Evolutionary conservation across 1,140 invertebrate genomes (phyloP).

Genomic region (Lasioglossum albipes): DNA sequence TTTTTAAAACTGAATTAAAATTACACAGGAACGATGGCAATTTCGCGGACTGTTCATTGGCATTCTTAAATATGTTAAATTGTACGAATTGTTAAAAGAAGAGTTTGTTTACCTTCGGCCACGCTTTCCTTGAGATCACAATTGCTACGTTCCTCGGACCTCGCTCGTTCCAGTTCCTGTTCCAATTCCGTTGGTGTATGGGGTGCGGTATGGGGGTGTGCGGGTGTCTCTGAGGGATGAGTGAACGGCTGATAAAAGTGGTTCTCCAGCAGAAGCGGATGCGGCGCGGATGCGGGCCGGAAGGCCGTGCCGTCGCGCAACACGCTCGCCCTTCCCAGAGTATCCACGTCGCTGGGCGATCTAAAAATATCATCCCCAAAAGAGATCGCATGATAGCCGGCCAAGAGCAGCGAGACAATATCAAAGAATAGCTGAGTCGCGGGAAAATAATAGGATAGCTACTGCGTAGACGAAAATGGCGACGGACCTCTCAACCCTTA

Average conservation of each 20-base stretch:
- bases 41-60: too few species aligned
- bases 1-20: too few species aligned
- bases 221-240: conserved; percentile 70
- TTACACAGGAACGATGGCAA: too few species aligned
- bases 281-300: conserved; percentile 83
- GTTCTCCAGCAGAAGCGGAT: conserved; percentile 78
- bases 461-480: too few species aligned
- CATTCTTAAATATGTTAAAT: too few species aligned
- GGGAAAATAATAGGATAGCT: background rate
- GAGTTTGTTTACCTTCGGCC: conserved; percentile 72
- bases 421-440: background rate
- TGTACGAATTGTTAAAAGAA: too few species aligned
- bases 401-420: background rate
- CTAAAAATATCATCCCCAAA: conserved; percentile 56
- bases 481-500: too few species aligned
- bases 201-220: conserved; percentile 75
- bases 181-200: conserved; percentile 77
- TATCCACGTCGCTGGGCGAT: conserved; percentile 78
- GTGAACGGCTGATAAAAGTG: conserved; percentile 75
- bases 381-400: background rate
- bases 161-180: conserved; percentile 73
- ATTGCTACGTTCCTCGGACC: conserved; percentile 74
- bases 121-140: conserved; percentile 75
- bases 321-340: conserved; percentile 83
- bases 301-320: conserved; percentile 83